Percentiles rank a stretch among this genome's conserved stretches.
phyloP scores from a whole-genome alignment of 2,797 vertebrate species.

The Trachurus trachurus region DNA sequence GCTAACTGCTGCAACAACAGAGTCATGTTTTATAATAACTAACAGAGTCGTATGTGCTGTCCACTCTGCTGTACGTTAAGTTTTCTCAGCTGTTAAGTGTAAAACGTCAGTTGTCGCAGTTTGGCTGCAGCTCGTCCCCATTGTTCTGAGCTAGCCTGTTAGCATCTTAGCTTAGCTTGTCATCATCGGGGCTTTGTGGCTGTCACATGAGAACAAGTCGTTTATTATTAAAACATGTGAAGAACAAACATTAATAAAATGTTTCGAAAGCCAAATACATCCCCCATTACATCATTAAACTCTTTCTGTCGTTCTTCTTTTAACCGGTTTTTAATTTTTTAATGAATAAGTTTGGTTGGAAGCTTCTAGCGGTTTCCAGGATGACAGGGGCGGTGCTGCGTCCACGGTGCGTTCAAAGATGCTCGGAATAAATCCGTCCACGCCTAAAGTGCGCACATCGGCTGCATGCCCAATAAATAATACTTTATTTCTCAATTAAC shows the following conservation, averaged over 20 bases:
- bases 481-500: too few species aligned
- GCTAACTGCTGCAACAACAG: background rate
- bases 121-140: accelerated
- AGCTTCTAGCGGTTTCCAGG: conserved; percentile 83
- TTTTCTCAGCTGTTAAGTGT: accelerated
- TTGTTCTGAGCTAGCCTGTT: background rate
- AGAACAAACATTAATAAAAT: accelerated
- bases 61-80: accelerated
- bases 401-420: background rate
- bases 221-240: too few species aligned
- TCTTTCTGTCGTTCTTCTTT: accelerated
- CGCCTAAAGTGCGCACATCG: background rate
- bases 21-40: background rate
- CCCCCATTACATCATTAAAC: accelerated
- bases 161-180: conserved; percentile 53
- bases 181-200: conserved; percentile 55
- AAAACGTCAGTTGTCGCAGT: accelerated
- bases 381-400: conserved; percentile 44
- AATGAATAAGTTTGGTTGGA: background rate
- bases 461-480: background rate
- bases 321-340: accelerated
- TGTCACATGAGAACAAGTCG: conserved; percentile 39
- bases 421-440: conserved; percentile 10
- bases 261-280: accelerated
- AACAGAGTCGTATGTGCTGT: accelerated